Percentiles rank a stretch among this genome's conserved stretches.
These are phyloP conservation scores for Parasteatoda tepidariorum DNA, from an alignment of 1,140 invertebrate genomes.

Conservation along the genomic window DNA sequence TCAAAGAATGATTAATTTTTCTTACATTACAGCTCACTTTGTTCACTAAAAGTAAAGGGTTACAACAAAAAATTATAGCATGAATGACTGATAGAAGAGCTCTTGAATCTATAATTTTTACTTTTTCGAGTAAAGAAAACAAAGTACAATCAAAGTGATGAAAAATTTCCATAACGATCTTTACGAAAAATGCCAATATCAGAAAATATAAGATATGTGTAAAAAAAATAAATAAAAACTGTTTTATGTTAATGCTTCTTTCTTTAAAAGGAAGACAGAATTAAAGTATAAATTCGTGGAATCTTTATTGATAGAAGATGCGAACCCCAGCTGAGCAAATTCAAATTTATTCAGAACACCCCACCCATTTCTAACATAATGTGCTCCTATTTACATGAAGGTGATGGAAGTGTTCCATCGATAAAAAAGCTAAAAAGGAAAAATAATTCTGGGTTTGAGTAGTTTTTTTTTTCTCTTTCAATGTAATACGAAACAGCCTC, in stretches of 20 bases:
- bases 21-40: not conserved
- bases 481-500: conserved; percentile 30
- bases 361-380: conserved; percentile 56
- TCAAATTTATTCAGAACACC: conserved; percentile 56
- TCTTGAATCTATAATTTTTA: not conserved
- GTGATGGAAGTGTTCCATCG: conserved; percentile 13
- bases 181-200: conserved; percentile 40
- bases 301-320: conserved; percentile 53
- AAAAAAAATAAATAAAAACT: conserved; percentile 31
- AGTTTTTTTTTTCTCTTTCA: conserved; percentile 23
- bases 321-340: conserved; percentile 50
- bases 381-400: conserved; percentile 38
- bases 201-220: conserved; percentile 5
- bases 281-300: conserved; percentile 7
- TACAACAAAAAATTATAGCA: not conserved
- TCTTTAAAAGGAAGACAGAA: conserved; percentile 35
- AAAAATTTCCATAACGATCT: conserved; percentile 3
- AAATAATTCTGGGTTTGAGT: conserved; percentile 57
- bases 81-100: not conserved
- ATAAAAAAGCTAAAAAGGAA: conserved; percentile 44
- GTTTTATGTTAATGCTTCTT: conserved; percentile 43
- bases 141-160: conserved; percentile 40
- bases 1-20: not conserved
- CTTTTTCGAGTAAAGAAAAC: conserved; percentile 23
- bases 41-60: not conserved